phyloP scores from a whole-genome alignment of 2,113 vertebrate genomes.

The Hippotragus niger region DNA sequence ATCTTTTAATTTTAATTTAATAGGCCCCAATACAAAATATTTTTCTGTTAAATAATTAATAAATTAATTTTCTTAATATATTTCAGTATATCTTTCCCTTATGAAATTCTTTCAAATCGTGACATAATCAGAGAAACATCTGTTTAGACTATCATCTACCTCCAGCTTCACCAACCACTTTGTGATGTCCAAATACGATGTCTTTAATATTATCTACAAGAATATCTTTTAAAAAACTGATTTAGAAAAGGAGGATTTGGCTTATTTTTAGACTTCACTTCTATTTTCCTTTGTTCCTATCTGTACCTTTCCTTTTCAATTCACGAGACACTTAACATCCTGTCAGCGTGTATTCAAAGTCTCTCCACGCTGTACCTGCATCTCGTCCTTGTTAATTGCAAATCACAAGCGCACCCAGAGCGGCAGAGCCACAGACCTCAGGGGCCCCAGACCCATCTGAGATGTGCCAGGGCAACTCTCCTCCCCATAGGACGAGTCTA shows the following conservation, averaged over 20 bases:
- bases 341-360: fast-evolving
- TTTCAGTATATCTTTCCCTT: neutral
- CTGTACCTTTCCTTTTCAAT: neutral
- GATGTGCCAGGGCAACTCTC: fast-evolving
- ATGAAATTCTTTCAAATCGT: neutral
- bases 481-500: fast-evolving
- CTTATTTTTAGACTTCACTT: neutral
- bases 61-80: neutral
- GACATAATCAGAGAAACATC: neutral
- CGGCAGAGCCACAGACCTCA: no score
- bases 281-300: neutral
- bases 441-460: neutral
- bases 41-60: neutral
- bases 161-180: neutral
- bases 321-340: neutral
- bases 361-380: fast-evolving
- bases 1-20: neutral
- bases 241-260: neutral
- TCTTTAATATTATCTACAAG: neutral
- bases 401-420: fast-evolving
- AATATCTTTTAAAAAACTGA: neutral
- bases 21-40: neutral
- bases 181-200: neutral
- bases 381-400: neutral
- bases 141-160: neutral